Conservation (phyloP, 1,140 invertebrate genomes). For the Nilaparvata lugens region DNA sequence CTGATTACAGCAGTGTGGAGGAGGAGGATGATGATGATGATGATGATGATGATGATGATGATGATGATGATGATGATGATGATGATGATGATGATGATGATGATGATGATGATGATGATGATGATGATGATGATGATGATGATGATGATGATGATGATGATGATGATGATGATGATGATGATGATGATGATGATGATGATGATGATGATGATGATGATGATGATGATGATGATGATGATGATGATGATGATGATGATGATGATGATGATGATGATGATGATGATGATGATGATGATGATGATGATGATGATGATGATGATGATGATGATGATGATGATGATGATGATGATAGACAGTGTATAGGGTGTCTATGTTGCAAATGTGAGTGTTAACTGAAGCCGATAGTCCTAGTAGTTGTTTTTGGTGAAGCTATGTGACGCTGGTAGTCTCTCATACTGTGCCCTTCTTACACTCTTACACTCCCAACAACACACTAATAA, state of each 20-base stretch:
- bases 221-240: conserved; percentile 10
- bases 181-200: conserved; percentile 9
- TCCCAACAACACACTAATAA: too few relatives aligned
- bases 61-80: conserved; percentile 9
- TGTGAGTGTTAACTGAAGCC: too few relatives aligned
- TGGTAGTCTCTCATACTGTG: too few relatives aligned
- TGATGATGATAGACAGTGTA: too few relatives aligned
- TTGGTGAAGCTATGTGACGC: too few relatives aligned
- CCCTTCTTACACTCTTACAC: too few relatives aligned
- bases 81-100: conserved; percentile 1
- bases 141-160: conserved; percentile 9
- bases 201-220: conserved; percentile 10
- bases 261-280: conserved; percentile 10
- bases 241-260: conserved; percentile 10
- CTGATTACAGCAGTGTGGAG: too few relatives aligned
- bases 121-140: conserved; percentile 10
- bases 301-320: conserved; percentile 10
- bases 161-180: conserved; percentile 7
- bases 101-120: conserved; percentile 9
- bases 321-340: conserved; percentile 10
- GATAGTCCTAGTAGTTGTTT: too few relatives aligned
- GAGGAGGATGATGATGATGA: too few relatives aligned
- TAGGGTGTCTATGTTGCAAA: too few relatives aligned
- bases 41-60: conserved; percentile 9
- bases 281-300: conserved; percentile 10